Conservation (phyloP, 1,140 invertebrate genomes). For the Heliconius hermathena region DNA sequence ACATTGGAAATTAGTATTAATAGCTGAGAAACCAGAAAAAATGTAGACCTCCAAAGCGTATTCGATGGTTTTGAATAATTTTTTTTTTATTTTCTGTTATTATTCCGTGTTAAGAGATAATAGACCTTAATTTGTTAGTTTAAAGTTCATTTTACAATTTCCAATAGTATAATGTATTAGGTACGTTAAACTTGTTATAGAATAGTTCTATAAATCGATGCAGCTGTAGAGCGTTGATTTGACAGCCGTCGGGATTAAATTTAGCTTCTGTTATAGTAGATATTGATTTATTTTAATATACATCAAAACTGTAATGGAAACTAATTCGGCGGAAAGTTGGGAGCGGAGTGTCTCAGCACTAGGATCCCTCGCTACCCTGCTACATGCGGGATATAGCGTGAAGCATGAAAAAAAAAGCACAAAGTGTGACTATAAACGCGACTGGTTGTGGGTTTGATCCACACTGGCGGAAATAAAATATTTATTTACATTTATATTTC, state of each 20-base stretch:
- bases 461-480: too few relatives aligned
- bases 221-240: slow-evolving; percentile 2
- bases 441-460: too few relatives aligned
- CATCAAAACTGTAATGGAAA: not conserved
- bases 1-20: not conserved
- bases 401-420: too few relatives aligned
- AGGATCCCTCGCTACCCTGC: too few relatives aligned
- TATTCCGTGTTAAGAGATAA: not conserved
- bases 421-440: too few relatives aligned
- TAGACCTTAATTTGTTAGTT: not conserved
- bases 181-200: not conserved
- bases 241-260: slow-evolving; percentile 5
- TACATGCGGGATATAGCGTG: too few relatives aligned
- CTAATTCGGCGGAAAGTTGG: too few relatives aligned
- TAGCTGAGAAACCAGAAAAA: not conserved
- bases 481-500: too few relatives aligned
- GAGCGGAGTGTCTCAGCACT: too few relatives aligned
- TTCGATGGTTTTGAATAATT: not conserved
- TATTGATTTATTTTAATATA: not conserved
- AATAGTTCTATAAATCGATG: slow-evolving; percentile 11
- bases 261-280: not conserved
- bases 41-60: not conserved
- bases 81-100: not conserved
- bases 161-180: not conserved
- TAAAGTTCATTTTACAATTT: not conserved